These are phyloP conservation scores for Leucania comma DNA, from an alignment of 2,888 invertebrate species.

Conservation along the genomic window DNA sequence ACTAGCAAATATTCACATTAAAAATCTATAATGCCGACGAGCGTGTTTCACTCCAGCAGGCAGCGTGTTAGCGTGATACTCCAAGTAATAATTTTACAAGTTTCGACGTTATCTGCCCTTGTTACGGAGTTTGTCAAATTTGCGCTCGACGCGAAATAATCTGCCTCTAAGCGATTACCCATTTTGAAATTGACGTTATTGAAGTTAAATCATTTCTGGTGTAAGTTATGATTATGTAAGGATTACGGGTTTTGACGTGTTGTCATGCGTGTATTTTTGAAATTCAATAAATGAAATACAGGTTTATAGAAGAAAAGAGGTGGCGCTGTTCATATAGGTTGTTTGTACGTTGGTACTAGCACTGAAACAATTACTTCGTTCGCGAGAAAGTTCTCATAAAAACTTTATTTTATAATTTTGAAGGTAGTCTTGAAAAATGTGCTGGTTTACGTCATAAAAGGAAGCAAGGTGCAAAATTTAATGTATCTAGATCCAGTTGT, in stretches of 20 bases:
- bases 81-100: constrained; percentile 60
- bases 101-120: constrained; percentile 56
- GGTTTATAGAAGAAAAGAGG: background rate
- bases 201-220: constrained; percentile 36
- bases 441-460: too few relatives aligned
- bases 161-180: constrained; percentile 53
- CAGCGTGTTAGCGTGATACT: constrained; percentile 37
- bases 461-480: too few relatives aligned
- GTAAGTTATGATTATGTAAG: constrained; percentile 13
- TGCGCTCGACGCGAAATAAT: constrained; percentile 54
- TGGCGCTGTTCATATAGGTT: too few relatives aligned
- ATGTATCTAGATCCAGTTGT: too few relatives aligned
- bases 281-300: background rate
- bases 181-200: constrained; percentile 40
- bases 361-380: too few relatives aligned
- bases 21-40: constrained; percentile 35
- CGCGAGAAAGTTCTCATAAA: too few relatives aligned
- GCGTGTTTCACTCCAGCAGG: constrained; percentile 30
- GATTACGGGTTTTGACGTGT: background rate
- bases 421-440: too few relatives aligned
- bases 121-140: constrained; percentile 63
- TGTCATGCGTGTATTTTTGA: too few relatives aligned
- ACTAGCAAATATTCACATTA: constrained; percentile 24
- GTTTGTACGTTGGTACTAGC: too few relatives aligned
- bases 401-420: too few relatives aligned